Evolutionary conservation across 1,140 invertebrate genomes (phyloP), one percentile per base, ranked within the genome.

Genomic region (Hesperophylax magnus): DNA sequence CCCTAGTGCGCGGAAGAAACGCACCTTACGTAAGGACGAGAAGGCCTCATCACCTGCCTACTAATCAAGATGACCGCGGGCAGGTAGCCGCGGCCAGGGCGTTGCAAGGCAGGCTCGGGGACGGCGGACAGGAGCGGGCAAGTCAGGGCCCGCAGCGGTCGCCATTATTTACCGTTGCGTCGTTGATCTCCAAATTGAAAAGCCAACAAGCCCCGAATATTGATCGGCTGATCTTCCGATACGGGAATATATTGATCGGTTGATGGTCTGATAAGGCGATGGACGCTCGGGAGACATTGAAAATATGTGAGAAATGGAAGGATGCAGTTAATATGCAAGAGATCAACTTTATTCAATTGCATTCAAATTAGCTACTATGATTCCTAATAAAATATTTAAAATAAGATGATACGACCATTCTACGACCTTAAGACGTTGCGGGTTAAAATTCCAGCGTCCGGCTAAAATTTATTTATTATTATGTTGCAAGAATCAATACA

Each of bases 161-260:
- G 69, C 34, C 39, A 47, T 47, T 53, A 20, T 47, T 47, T 53
- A 72, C 69, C 52, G 34, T 72, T 81, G 17, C 34, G 27, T 18
- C 39, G 39, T 47, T 47, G 39, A 47, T 47, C 39, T 47, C 75
- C 76, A 81, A 81, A 78, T 81, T 78, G 76, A 81, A 81, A 81
- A 81, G 56, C 80, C 80, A 81, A 78, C 80, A 81, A 61, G 61
- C 47, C 22, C 20, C n/a, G 80, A 81, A 81, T 81, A 81, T 78
- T 81, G 80, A 81, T 81, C 47, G 56, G 7, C 34, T 47, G 65
- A 53, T 56, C 63, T 53, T 54, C 63, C 69, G 69, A 72, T 72
- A 72, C 18, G 77, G 34, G 60, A 14, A 18, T 15, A n/a, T n/a
- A 47, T 47, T 47, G 39, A 47, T 47, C 39, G 39, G 9, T 8